phyloP scores from a whole-genome alignment of 2,797 vertebrate species.

The Poecilia velifera region DNA sequence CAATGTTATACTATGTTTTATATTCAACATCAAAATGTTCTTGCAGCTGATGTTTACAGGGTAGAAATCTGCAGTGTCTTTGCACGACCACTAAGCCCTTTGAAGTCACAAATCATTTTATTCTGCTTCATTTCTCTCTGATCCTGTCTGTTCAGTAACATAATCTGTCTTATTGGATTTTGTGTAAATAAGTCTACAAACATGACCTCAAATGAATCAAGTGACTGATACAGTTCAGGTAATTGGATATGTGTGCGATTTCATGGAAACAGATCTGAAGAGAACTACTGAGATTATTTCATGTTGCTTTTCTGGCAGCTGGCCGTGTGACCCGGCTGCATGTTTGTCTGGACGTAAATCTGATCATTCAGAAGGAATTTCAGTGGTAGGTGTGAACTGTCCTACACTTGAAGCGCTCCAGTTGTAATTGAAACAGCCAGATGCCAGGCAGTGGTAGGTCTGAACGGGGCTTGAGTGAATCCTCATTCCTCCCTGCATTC shows the following conservation, averaged over 20 bases:
- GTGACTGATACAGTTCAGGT: not conserved
- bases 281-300: not conserved
- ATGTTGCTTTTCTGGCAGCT: not conserved
- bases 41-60: not conserved
- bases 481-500: not conserved
- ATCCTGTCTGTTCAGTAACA: constrained; percentile 1
- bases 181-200: not conserved
- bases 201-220: not conserved
- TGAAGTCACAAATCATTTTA: constrained; percentile 10
- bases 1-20: not conserved
- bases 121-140: not conserved
- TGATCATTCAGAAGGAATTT: not conserved
- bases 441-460: not conserved
- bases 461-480: not conserved
- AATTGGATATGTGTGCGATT: not conserved
- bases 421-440: not conserved
- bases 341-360: not conserved
- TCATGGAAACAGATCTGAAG: not conserved
- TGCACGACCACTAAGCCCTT: not conserved
- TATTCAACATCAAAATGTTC: not conserved
- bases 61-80: not conserved
- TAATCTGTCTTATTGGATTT: not conserved
- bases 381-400: not conserved
- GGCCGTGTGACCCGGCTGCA: not conserved
- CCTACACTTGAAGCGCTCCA: not conserved